Conservation (phyloP, 2,888 invertebrate species). For the Drosophila austrosaltans region DNA sequence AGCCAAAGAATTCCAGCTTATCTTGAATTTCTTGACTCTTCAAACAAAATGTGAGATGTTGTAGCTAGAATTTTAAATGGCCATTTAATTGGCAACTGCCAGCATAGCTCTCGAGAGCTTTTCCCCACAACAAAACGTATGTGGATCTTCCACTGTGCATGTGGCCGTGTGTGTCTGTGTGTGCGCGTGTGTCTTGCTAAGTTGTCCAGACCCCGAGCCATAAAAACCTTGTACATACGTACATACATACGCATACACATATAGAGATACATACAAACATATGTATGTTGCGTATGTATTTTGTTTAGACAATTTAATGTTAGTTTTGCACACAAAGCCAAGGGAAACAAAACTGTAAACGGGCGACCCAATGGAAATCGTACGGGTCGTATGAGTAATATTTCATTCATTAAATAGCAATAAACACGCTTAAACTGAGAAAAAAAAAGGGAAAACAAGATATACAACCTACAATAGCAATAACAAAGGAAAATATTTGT, state of each 20-base stretch:
- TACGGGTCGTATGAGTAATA: conserved; percentile 49
- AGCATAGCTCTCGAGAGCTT: conserved; percentile 24
- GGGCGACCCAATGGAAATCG: background rate
- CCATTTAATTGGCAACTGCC: conserved; percentile 45
- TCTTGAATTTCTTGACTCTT: background rate
- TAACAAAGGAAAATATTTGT: conserved; percentile 26
- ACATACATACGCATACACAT: background rate
- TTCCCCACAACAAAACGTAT: conserved; percentile 5
- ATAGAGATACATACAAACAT: background rate
- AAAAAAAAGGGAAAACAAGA: background rate
- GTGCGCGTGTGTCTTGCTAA: conserved; percentile 14
- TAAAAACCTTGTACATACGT: conserved; percentile 36
- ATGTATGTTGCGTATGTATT: conserved; percentile 31
- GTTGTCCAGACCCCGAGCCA: conserved; percentile 21
- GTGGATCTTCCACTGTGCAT: background rate
- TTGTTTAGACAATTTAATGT: conserved; percentile 45
- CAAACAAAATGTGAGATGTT: conserved; percentile 46
- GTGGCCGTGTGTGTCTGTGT: background rate
- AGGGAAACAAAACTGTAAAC: conserved; percentile 9
- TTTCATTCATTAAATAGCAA: conserved; percentile 50
- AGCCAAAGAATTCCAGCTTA: conserved; percentile 29
- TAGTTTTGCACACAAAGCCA: conserved; percentile 29
- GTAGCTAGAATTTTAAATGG: conserved; percentile 40
- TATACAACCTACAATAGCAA: background rate
- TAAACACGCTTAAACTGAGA: conserved; percentile 31